Base-by-base conservation (phyloP, 2,888 invertebrate species). In the Ypsolopha scabrella region DNA sequence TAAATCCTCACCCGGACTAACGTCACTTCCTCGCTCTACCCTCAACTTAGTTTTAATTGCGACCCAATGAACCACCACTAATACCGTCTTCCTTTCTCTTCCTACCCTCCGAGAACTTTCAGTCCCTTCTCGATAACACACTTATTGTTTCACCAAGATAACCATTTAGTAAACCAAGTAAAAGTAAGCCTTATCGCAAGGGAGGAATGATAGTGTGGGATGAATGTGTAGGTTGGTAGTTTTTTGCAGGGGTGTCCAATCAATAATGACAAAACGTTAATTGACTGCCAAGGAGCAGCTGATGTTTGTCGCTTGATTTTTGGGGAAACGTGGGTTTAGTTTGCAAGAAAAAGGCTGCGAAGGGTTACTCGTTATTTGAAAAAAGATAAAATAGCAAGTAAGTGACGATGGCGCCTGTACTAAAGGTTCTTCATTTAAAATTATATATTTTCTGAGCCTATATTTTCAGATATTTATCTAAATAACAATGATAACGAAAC, bases 41-140 rank as follows among this genome's bases (percentile, higher is more conserved):
- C 70, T 68, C 44, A 11, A 43, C 43, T 50, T 41, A 35, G 75
- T 75, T 80, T 81, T 85, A 85, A 85, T 85, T 85, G 83, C 76
- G 74, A 72, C 69, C 73, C 82, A 74, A 83, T 85, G 83, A 79
- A 83, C 75, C 83, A 73, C 55, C 62, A 53, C 74, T 81, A 81
- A 81, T 79, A 72, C 72, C 71, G 63, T 61, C 68, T 64, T 59
- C 55, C 57, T 50, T 52, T 24, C 24, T 24, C 24, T 52, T 47
- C 13, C 55, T 59, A 59, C 57, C 60, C 60, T 54, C 55, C 7
- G 13, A 48, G 13, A 48, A 48, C 14, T 48, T 48, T 48, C 38
- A 11, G 33, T 48, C 37, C 48, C 48, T 48, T 38, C 58, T 54
- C 59, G 63, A 61, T 67, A 67, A 67, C 68, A 63, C 65, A 63